Evolutionary conservation across 2,888 invertebrate species (phyloP).

Genomic region (Deilephila porcellus): DNA sequence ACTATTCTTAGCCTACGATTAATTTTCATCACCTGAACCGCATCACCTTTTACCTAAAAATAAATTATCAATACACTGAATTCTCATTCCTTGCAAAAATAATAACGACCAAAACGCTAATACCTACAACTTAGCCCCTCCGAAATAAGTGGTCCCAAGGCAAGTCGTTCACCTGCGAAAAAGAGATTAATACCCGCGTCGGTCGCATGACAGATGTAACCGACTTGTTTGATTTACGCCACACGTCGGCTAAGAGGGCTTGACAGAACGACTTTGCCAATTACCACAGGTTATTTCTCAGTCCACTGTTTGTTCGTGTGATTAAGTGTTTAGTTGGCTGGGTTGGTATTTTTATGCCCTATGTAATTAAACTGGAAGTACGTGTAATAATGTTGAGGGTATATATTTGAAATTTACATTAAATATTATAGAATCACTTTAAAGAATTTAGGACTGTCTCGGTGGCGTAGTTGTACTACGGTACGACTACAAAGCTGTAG

Average conservation of each 20-base stretch:
- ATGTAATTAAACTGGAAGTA: background rate
- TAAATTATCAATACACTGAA: background rate
- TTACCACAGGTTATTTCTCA: constrained; percentile 14
- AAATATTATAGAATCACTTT: no score
- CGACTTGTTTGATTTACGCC: constrained; percentile 39
- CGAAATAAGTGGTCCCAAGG: background rate
- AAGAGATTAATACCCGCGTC: constrained; percentile 28
- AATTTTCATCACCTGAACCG: no score
- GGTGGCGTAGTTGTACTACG: no score
- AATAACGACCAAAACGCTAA: background rate
- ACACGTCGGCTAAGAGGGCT: background rate
- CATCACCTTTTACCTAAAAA: no score
- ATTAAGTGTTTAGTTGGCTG: background rate
- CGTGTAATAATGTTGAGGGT: no score
- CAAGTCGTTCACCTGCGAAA: constrained; percentile 9
- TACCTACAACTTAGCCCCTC: background rate
- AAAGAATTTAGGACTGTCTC: no score
- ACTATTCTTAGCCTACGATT: no score
- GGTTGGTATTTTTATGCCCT: no score
- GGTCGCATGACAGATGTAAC: constrained; percentile 39
- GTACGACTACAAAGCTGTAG: no score
- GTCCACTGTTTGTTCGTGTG: background rate
- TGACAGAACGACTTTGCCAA: constrained; percentile 1
- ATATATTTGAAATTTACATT: no score
- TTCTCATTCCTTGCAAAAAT: background rate